Evolutionary conservation across 2,113 vertebrate species (phyloP).

Genomic region (Chloropsis cyanopogon): DNA sequence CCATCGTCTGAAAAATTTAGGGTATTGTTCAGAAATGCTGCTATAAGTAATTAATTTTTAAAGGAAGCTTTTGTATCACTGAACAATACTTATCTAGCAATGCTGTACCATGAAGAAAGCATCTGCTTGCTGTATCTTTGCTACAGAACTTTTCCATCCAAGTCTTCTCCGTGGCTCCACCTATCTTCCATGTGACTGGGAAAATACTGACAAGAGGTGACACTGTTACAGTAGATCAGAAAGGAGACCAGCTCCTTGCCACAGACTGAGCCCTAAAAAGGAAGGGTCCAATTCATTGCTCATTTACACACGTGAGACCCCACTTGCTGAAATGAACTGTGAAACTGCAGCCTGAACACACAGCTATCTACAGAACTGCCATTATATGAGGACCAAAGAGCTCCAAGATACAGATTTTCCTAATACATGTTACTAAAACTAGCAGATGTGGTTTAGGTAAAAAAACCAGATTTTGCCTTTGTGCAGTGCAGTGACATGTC

Average conservation of each 20-base stretch:
- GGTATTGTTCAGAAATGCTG: constrained; percentile 33
- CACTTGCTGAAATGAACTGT: background rate
- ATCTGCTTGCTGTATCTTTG: constrained; percentile 2
- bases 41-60: background rate
- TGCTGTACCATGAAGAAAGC: constrained; percentile 5
- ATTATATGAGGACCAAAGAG: background rate
- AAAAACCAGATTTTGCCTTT: constrained; percentile 19
- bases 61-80: constrained; percentile 13
- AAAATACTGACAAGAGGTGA: background rate
- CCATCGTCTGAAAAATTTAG: background rate
- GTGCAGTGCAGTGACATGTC: background rate
- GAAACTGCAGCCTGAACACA: background rate
- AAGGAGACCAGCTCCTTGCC: constrained; percentile 23
- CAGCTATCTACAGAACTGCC: background rate
- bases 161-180: background rate
- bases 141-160: background rate
- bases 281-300: background rate
- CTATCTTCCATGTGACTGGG: background rate
- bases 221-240: background rate
- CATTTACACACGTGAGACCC: background rate
- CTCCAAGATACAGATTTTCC: background rate
- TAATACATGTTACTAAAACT: background rate
- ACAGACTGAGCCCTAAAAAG: background rate
- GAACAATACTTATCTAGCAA: constrained; percentile 5
- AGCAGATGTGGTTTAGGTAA: background rate